A percentile compares a stretch with the other conserved stretches of the same genome.
Conservation (phyloP, 2,797 vertebrate species). For the Sphaeramia orbicularis region DNA sequence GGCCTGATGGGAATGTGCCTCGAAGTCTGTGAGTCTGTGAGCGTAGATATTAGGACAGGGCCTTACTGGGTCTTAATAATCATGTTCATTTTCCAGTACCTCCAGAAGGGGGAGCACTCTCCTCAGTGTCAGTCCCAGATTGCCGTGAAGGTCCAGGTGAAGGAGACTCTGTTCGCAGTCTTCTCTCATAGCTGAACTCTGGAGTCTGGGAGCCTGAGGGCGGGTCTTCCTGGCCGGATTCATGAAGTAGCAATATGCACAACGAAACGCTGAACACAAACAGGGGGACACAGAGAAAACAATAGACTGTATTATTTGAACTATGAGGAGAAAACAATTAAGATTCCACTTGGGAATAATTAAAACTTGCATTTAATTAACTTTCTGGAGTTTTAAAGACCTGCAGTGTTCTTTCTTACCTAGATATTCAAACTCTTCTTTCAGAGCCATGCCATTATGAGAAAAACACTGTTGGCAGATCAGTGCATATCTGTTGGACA, state of each 20-base stretch:
- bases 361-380: neutral
- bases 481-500: constrained; percentile 89
- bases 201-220: constrained; percentile 93
- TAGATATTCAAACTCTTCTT: constrained; percentile 97
- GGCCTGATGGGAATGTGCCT: too few species aligned
- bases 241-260: constrained; percentile 97
- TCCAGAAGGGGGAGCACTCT: constrained; percentile 77
- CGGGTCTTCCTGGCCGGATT: constrained; percentile 97
- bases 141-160: constrained; percentile 67
- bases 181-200: constrained; percentile 93
- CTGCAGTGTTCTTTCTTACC: constrained; percentile 82
- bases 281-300: too few species aligned
- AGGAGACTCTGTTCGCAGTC: constrained; percentile 73
- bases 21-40: too few species aligned
- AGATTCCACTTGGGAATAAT: neutral
- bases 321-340: too few species aligned
- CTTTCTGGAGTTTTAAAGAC: neutral
- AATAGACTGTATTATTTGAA: neutral
- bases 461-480: constrained; percentile 98
- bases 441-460: constrained; percentile 98
- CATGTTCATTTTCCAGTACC: constrained; percentile 62
- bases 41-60: too few species aligned
- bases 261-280: constrained; percentile 90
- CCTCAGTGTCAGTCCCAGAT: constrained; percentile 81
- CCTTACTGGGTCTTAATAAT: too few species aligned